phyloP scores from a whole-genome alignment of 2,888 invertebrate genomes.

The Drosophila neonasuta region DNA sequence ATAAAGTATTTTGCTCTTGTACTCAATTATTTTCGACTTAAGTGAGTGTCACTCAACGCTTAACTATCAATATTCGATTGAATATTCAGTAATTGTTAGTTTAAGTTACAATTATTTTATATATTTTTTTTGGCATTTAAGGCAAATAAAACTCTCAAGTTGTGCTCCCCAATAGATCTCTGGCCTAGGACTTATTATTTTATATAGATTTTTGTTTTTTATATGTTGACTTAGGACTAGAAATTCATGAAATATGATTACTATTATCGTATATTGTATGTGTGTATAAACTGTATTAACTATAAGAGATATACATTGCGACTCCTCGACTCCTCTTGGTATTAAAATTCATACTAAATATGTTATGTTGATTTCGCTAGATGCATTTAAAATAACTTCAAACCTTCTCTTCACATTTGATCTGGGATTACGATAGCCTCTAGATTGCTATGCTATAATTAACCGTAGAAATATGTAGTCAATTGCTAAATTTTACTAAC shows the following conservation, averaged over 20 bases:
- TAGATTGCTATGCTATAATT: slow-evolving; percentile 41
- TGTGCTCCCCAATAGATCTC: slow-evolving; percentile 32
- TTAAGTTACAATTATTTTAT: slow-evolving; percentile 31
- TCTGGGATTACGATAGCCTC: slow-evolving; percentile 52
- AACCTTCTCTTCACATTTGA: slow-evolving; percentile 4
- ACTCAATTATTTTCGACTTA: slow-evolving; percentile 34
- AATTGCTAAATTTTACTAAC: slow-evolving; percentile 52
- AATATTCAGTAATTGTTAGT: slow-evolving; percentile 31
- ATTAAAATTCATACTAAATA: slow-evolving; percentile 57
- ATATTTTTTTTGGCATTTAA: slow-evolving; percentile 41
- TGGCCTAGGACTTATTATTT: neutral
- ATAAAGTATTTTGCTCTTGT: slow-evolving; percentile 49
- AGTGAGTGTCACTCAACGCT: slow-evolving; percentile 17
- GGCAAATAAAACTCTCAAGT: slow-evolving; percentile 57
- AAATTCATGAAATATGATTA: slow-evolving; percentile 62
- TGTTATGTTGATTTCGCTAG: slow-evolving; percentile 46
- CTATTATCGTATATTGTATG: slow-evolving; percentile 28
- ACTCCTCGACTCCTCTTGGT: slow-evolving; percentile 22
- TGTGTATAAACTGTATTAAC: slow-evolving; percentile 24
- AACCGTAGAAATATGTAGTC: slow-evolving; percentile 48
- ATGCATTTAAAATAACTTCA: slow-evolving; percentile 50
- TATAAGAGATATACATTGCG: slow-evolving; percentile 42
- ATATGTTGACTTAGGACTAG: slow-evolving; percentile 49
- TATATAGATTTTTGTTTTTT: slow-evolving; percentile 4
- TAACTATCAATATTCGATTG: slow-evolving; percentile 20